Percentiles rank a stretch among this genome's conserved stretches.
Conservation (phyloP, 2,113 vertebrate species). For the Nothocercus nigrocapillus region DNA sequence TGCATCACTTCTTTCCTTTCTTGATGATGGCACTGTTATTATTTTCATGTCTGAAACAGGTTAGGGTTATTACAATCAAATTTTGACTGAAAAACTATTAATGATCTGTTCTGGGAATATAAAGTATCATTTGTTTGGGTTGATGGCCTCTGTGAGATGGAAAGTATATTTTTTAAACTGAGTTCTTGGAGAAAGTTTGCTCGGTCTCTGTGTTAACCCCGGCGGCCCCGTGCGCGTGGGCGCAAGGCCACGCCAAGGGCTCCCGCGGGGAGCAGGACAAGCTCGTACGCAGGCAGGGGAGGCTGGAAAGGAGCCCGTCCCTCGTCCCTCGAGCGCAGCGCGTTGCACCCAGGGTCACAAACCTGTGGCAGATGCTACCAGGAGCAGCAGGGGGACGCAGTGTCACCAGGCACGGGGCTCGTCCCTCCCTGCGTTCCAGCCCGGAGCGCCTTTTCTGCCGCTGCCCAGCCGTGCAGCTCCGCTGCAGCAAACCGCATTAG, state of each 20-base stretch:
- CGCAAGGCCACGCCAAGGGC: neutral
- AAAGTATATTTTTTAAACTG: constrained; percentile 15
- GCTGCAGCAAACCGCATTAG: neutral
- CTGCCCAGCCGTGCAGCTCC: neutral
- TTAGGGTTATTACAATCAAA: constrained; percentile 36
- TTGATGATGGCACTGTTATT: neutral
- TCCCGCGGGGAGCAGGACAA: neutral
- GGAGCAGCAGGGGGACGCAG: fast-evolving
- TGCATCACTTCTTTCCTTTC: neutral
- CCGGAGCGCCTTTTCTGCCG: neutral
- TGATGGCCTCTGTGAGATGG: constrained; percentile 19
- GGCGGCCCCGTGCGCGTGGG: fast-evolving
- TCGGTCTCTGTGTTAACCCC: neutral
- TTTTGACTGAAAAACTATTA: constrained; percentile 55
- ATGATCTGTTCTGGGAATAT: constrained; percentile 31
- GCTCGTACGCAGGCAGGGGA: no score
- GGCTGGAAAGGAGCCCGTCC: neutral
- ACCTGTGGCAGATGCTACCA: neutral
- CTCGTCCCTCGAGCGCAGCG: neutral
- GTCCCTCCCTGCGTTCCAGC: neutral
- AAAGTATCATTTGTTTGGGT: neutral
- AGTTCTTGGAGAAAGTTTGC: neutral
- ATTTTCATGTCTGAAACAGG: constrained; percentile 1
- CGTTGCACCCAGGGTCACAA: neutral
- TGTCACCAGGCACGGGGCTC: neutral